Base-by-base conservation (phyloP, 1,140 invertebrate species). In the Ridgeia piscesae region DNA sequence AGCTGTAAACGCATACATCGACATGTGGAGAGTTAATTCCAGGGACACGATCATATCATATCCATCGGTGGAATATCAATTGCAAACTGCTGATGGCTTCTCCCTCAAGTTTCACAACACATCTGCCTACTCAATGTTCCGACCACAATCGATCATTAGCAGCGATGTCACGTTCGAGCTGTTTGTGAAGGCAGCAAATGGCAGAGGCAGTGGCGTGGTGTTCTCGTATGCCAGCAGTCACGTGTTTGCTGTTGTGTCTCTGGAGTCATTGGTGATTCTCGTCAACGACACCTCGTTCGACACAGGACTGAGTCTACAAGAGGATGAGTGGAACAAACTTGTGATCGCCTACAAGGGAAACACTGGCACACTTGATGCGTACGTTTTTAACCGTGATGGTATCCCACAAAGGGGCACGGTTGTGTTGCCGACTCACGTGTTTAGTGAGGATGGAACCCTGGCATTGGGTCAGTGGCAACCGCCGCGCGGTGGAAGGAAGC, bases 391-490 rank as follows among this genome's bases (percentile, higher is more conserved):
- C 90, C 93, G 92, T 91, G 35, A 50, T 21, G 93, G 93, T 33
- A 91, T 91, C 91, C 88, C 94, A 9, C 35, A 93, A 0, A 93
- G 93, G 90, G 91, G 92, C 33, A 92, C 88, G 11, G 91, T 35
- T 34, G 31, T 33, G 21, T 34, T 94, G 34, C 91, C 91, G 89
- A 48, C 91, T 1, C 88, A 91, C 33, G 31, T 94, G 14, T 94
- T 94, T 89, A 92, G 89, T 50, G 91, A 91, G 35, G 91, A 92
- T 33, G 94, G 94, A 77, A 91, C 92, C 6, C 48, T 94, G 34
- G 92, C 94, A 35, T n/a, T 94, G 33, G 94, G 94, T 31, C 93
- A 93, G 33, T 94, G 93, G 93, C 93, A 93, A 91, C 94, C 94
- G 48, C 92, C 93, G 33, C 91, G 88, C 17, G 92, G 92, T 91